Conservation (phyloP, 53 echinoderm and acorn worm genomes). For the Zoroaster sp. region DNA sequence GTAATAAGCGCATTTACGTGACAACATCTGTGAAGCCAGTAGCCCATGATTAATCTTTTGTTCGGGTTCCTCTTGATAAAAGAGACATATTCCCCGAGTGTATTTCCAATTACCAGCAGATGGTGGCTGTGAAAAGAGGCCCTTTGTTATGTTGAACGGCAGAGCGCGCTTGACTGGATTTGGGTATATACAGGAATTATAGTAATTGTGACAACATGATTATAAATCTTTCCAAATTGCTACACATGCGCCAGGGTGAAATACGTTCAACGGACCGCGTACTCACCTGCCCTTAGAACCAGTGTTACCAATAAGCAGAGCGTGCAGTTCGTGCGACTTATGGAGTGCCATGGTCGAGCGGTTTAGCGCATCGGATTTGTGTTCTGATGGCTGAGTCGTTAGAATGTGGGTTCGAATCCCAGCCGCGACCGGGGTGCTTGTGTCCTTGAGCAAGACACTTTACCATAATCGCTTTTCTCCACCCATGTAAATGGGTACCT, state of each 20-base stretch:
- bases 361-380: background rate
- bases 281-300: no score
- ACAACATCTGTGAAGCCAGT: no score
- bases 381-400: background rate
- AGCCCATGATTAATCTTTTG: no score
- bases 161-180: background rate
- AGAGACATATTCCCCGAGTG: background rate
- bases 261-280: background rate
- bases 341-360: background rate
- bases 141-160: background rate
- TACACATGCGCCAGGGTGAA: background rate
- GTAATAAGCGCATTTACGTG: no score
- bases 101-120: slow-evolving; percentile 16
- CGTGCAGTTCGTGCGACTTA: background rate
- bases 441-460: no score
- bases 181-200: background rate
- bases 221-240: no score
- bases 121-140: background rate
- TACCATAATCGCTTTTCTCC: no score
- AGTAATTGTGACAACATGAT: background rate
- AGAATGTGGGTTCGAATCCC: no score
- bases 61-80: background rate
- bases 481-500: no score
- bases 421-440: no score
- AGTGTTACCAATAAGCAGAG: background rate